Evolutionary conservation across 1,140 invertebrate genomes (phyloP), one percentile per base, ranked within the genome.

Genomic region (Gonatopus flavifemur): DNA sequence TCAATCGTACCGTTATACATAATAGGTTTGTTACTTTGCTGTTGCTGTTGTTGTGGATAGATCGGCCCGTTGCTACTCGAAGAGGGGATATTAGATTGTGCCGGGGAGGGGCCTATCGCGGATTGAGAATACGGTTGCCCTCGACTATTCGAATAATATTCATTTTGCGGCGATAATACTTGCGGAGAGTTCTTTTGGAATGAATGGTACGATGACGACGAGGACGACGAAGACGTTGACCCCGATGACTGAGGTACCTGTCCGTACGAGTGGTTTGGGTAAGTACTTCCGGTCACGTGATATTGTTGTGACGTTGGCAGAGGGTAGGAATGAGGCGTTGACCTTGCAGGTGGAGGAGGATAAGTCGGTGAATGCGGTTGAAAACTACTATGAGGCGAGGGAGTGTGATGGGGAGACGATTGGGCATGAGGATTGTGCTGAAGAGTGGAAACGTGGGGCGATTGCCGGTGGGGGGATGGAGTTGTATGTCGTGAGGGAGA

Each of bases 311-410:
- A 53, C 18, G 44, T 57, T 8, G 65, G 52, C 19, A 59, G 30
- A 30, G 42, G 62, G 53, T 74, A 74, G 8, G 64, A 59, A 16
- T 69, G 61, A 2, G 66, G 43, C 12, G 65, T 53, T 6, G 67
- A 57, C 24, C 58, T 53, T 1, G 59, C 45, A 0, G 68, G 62
- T 2, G 69, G 69, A 1, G 74, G 70, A 5, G 74, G 73, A 43
- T 77, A 77, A 3, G 74, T 69, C 18, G 70, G 72, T 15, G 73
- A 72, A 25, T 73, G 73, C 1, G 72, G 70, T 25, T 74, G 72
- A 46, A 73, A 74, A 31, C 59, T 64, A 22, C 40, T 64, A 38
- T 70, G 70, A 4, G 71, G 65, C 7, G 72, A 72, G 1, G 69
- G 61, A 4, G 68, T 52, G 31, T 67, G 69, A 57, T 69, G 66